Base-by-base conservation (phyloP, 2,113 vertebrate genomes). In the Vidua chalybeata region DNA sequence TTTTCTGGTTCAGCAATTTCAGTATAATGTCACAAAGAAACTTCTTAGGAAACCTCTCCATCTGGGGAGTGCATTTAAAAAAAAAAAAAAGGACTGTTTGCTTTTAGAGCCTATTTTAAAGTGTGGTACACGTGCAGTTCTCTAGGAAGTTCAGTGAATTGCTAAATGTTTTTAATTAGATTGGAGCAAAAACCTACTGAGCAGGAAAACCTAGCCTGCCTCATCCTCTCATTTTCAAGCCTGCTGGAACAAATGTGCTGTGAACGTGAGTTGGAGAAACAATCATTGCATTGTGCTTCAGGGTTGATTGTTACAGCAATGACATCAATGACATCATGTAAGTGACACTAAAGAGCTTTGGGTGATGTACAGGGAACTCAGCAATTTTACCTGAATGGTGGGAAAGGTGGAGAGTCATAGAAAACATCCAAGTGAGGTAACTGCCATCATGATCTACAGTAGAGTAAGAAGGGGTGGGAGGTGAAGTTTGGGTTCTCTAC, bases 111-210 rank as follows among this genome's bases (percentile, higher is more conserved):
- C 67, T 72, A n/a, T 84, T 90, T 84, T 71, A 55, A 93, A 84
- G 55, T 22, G 12, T 19, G 24, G 26, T 31, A 56, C 31, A n/a
- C 0, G 0, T 13, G 2, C 52, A 56, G 16, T 81, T 89, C 49
- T 61, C 79, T 68, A 81, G 52, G 48, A 78, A 61, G 45, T 64
- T 80, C 52, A 49, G 24, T 88, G 48, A 81, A 67, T 59, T 87
- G 61, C 75, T 88, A 35, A 72, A 61, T 77, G 45, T 54, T 94
- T 94, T 92, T 86, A 93, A 94, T 93, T 89, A 78, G n/a, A 45
- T 78, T 58, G 80, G 24, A 88, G 61, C 18, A 89, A 81, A 95
- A 94, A 51, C 43, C 37, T 88, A 64, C 56, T 71, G 61, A 74
- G 67, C 51, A 74, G 75, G 67, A 95, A 93, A 91, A 73, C 68